A percentile compares a stretch with the other conserved stretches of the same genome.
These are phyloP conservation scores for Lepus townsendii DNA, from an alignment of 2,797 vertebrate genomes.

Conservation along the genomic window DNA sequence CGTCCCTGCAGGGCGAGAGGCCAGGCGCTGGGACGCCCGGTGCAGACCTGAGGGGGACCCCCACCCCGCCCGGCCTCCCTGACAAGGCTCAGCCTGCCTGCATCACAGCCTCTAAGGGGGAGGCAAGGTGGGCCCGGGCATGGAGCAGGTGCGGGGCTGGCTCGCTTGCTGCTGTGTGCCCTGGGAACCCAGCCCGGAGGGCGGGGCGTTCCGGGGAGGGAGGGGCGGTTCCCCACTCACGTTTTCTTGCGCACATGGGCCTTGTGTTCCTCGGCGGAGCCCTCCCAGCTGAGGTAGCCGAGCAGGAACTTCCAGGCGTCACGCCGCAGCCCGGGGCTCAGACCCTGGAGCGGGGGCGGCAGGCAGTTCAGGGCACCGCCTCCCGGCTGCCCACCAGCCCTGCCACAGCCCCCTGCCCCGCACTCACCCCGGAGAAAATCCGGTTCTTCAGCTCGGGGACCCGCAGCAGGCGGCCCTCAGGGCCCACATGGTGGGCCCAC, in stretches of 20 bases:
- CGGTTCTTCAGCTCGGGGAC: conserved; percentile 90
- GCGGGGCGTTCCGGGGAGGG: no score
- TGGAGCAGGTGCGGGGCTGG: not conserved
- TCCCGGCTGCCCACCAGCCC: not conserved
- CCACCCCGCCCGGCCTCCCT: no score
- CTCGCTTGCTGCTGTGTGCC: not conserved
- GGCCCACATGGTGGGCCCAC: conserved; percentile 92
- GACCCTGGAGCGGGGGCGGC: conserved; percentile 87
- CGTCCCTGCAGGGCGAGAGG: conserved; percentile 87
- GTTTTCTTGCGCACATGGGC: conserved; percentile 92
- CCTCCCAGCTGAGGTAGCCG: conserved; percentile 94
- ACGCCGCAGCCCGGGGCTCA: conserved; percentile 90
- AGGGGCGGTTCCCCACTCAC: conserved; percentile 85
- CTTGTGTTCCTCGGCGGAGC: conserved; percentile 91
- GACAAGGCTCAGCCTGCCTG: no score
- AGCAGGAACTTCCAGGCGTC: conserved; percentile 96
- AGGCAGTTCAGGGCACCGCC: not conserved
- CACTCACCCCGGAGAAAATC: conserved; percentile 93
- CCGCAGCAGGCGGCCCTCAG: conserved; percentile 91
- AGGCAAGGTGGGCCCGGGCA: no score
- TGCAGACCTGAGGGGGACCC: no score
- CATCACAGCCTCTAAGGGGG: no score
- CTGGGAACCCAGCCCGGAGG: not conserved
- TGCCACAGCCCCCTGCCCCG: fast-evolving
- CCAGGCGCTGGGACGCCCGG: not conserved